Evolutionary conservation across 2,797 vertebrate genomes (phyloP).

Genomic region (Geotria australis): DNA sequence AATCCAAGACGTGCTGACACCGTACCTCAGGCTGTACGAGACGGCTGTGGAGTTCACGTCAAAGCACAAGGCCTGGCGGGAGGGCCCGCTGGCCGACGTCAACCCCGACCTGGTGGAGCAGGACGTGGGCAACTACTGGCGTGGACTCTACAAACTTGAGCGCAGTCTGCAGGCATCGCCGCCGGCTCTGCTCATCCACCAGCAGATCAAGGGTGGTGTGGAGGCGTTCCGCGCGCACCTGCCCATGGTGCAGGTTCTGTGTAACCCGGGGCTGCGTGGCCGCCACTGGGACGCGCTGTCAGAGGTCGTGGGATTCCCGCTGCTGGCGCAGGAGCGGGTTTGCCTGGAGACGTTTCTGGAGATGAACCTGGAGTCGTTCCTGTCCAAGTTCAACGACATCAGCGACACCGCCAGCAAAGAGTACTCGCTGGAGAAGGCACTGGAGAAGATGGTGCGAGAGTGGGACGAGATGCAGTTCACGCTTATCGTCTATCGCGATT

Average conservation of each 20-base stretch:
- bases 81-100: slow-evolving; percentile 24
- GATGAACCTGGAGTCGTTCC: slow-evolving; percentile 23
- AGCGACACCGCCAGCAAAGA: slow-evolving; percentile 47
- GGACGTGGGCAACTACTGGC: slow-evolving; percentile 31
- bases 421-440: slow-evolving; percentile 32
- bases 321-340: slow-evolving; percentile 16
- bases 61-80: slow-evolving; percentile 21
- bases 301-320: slow-evolving; percentile 10
- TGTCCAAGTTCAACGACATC: slow-evolving; percentile 24
- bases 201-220: slow-evolving; percentile 18
- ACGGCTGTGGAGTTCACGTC: slow-evolving; percentile 21
- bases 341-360: slow-evolving; percentile 23
- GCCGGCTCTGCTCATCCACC: slow-evolving; percentile 20
- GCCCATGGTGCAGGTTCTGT: slow-evolving; percentile 36
- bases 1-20: slow-evolving; percentile 24
- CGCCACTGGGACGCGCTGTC: slow-evolving; percentile 48
- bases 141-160: slow-evolving; percentile 34
- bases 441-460: slow-evolving; percentile 38
- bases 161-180: slow-evolving; percentile 24
- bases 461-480: slow-evolving; percentile 29
- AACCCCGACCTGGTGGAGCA: slow-evolving; percentile 33
- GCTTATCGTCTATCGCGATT: slow-evolving; percentile 30
- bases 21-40: slow-evolving; percentile 39
- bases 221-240: slow-evolving; percentile 34
- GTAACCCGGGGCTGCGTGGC: slow-evolving; percentile 36